Conservation (phyloP, 2,113 vertebrate species). For the Apteryx mantelli region DNA sequence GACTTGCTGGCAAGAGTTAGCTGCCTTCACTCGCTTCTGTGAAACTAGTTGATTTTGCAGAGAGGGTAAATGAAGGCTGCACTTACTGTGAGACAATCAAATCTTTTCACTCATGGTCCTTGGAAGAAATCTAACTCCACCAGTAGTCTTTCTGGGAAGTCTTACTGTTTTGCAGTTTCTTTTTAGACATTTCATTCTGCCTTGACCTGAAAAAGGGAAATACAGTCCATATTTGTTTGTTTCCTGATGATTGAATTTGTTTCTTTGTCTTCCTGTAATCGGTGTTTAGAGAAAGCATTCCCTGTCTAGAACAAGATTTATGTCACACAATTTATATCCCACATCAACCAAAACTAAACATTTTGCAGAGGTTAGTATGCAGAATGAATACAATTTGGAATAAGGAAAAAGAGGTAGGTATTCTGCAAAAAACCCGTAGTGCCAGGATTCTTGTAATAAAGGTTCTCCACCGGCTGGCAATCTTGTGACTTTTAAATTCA, state of each 20-base stretch:
- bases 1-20: neutral
- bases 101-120: neutral
- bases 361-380: neutral
- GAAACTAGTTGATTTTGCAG: neutral
- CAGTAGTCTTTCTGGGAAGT: neutral
- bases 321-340: neutral
- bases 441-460: neutral
- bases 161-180: neutral
- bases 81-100: neutral
- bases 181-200: neutral
- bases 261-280: neutral
- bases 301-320: neutral
- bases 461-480: neutral
- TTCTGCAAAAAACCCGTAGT: neutral
- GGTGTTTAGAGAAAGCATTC: neutral
- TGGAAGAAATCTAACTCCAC: neutral
- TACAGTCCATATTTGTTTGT: neutral
- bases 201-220: neutral
- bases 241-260: neutral
- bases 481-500: slow-evolving; percentile 1
- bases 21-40: neutral
- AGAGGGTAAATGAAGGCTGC: neutral
- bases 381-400: neutral
- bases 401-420: neutral
- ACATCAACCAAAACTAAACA: neutral